Evolutionary conservation across 1,140 invertebrate species (phyloP).

Genomic region (Zaprionus kolodkinae): DNA sequence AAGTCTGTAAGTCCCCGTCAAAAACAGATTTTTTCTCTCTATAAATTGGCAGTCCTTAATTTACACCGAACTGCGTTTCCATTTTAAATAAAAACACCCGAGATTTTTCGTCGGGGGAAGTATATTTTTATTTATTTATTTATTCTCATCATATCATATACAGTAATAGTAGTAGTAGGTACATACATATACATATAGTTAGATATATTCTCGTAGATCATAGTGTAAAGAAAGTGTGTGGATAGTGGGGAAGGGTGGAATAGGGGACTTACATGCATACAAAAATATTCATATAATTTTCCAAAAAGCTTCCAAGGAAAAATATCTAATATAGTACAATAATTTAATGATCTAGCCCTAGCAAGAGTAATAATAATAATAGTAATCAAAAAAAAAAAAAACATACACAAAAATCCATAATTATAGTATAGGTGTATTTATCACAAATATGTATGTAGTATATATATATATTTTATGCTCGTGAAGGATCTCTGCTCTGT

Average conservation of each 20-base stretch:
- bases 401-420: slow-evolving; percentile 18
- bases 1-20: no score
- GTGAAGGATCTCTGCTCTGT: neutral
- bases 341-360: slow-evolving; percentile 64
- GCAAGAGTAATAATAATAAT: neutral
- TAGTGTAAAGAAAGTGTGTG: neutral
- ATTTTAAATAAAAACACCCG: neutral
- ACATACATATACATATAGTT: slow-evolving; percentile 33
- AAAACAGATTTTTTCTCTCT: no score
- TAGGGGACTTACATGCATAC: slow-evolving; percentile 43
- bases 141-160: slow-evolving; percentile 17
- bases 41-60: neutral
- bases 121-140: slow-evolving; percentile 12
- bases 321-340: slow-evolving; percentile 70
- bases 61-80: neutral
- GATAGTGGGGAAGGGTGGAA: neutral
- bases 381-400: slow-evolving; percentile 44
- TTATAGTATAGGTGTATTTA: slow-evolving; percentile 60
- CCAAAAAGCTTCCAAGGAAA: slow-evolving; percentile 46
- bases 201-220: slow-evolving; percentile 1
- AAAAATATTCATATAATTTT: slow-evolving; percentile 55
- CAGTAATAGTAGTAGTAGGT: slow-evolving; percentile 17
- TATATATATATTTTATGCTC: slow-evolving; percentile 62
- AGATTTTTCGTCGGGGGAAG: slow-evolving; percentile 7
- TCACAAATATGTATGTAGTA: slow-evolving; percentile 61